Evolutionary conservation across 2,113 vertebrate genomes (phyloP), one percentile per base, ranked within the genome.

Genomic region (Thermophis baileyi): DNA sequence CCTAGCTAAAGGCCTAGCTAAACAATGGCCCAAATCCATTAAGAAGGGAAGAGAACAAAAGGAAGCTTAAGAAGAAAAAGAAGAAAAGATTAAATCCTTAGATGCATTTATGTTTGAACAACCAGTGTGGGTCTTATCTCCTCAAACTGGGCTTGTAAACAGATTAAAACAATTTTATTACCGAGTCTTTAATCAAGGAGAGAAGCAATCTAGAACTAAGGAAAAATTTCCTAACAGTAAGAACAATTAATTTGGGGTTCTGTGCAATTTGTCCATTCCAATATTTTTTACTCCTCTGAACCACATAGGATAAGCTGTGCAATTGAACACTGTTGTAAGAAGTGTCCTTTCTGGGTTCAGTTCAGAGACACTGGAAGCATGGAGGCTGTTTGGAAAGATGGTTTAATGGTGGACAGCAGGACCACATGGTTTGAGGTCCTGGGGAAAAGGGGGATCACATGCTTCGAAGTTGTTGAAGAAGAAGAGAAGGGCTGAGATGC

Each of bases 101-200:
- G 6, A 93, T 88, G 8, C 49, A 86, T 27, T 1, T 35, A 12
- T 44, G 91, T 94, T 53, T 85, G 30, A 93, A 92, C 27, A 86
- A 63, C 35, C 93, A 94, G 92, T 92, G 90, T 93, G 93, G 92
- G 46, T 93, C 74, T 69, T 91, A 93, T 93, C 27, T 91, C 40
- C 81, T 87, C 74, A 89, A 63, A 91, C 16, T n/a, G 25, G 4
- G 46, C 18, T 85, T 81, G 6, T 22, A 40, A 69, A 69, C 30
- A 69, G 60, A 69, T n/a, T 69, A 69, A 69, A 69, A 16, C 30
- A 35, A 69, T 35, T n/a, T 16, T 69, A 69, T 69, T 69, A 69
- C 12, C 35, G 30, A 69, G 12, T 30, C 27, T 69, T 63, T 47
- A 47, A 47, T 47, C 47, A 47, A 47, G 47, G 27, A 30, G 3